These are phyloP conservation scores for Monarcha castaneiventris DNA, from an alignment of 2,113 vertebrate species.

Conservation along the genomic window DNA sequence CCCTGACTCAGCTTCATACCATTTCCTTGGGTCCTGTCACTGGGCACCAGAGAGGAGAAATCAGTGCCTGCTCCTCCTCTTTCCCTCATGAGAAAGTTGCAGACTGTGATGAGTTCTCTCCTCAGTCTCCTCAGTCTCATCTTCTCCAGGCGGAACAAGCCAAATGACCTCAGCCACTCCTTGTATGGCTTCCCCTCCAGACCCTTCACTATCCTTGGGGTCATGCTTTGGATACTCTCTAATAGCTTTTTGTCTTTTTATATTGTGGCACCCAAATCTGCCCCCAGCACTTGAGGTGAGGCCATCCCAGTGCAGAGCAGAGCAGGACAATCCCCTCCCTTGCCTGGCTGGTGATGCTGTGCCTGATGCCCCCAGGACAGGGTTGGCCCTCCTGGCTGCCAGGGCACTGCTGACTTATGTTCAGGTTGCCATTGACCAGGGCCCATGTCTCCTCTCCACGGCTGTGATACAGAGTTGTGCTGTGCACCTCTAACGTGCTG, in stretches of 20 bases:
- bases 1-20: background rate
- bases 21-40: background rate
- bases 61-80: background rate
- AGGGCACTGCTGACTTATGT: background rate
- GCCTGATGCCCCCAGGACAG: background rate
- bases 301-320: background rate
- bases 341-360: rapidly evolving
- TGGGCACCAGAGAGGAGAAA: background rate
- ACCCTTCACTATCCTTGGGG: rapidly evolving
- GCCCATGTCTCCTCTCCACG: background rate
- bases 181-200: background rate
- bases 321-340: background rate
- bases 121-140: background rate
- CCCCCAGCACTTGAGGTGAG: background rate
- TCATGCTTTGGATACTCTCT: background rate
- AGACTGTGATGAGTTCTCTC: background rate
- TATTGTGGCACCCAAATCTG: rapidly evolving
- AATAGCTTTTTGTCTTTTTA: background rate
- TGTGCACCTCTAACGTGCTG: background rate
- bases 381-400: rapidly evolving
- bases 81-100: background rate
- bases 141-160: background rate
- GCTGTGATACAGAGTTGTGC: background rate
- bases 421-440: background rate
- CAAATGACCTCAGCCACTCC: background rate